Evolutionary conservation across 1,140 invertebrate species (phyloP).

Genomic region (Drosophila chauvacae): DNA sequence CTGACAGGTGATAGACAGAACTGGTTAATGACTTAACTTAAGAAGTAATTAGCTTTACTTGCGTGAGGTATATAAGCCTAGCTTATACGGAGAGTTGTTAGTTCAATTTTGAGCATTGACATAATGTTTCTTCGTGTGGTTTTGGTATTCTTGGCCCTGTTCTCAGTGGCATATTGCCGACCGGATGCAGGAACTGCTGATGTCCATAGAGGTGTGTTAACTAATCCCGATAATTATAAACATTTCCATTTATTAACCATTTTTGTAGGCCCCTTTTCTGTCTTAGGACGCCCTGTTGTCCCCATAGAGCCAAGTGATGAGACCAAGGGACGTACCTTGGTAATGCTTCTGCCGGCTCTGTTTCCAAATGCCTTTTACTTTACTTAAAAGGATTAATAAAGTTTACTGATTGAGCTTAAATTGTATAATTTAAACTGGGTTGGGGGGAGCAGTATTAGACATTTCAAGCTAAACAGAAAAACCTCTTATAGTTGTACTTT

Average conservation of each 20-base stretch:
- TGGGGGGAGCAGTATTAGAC: too few relatives aligned
- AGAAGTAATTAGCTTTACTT: conserved; percentile 6
- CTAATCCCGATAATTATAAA: background rate
- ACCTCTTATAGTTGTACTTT: conserved; percentile 52
- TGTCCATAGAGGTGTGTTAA: background rate
- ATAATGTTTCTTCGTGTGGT: conserved; percentile 16
- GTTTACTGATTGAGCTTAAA: background rate
- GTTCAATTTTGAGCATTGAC: background rate
- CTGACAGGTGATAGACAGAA: background rate
- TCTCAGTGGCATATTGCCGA: background rate
- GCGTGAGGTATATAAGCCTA: conserved; percentile 11
- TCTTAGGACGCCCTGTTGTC: conserved; percentile 3
- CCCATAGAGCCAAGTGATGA: background rate
- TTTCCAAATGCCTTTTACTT: conserved; percentile 13
- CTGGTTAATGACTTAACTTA: conserved; percentile 3
- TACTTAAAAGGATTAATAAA: conserved; percentile 10
- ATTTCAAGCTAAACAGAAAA: background rate
- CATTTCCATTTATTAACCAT: too few relatives aligned
- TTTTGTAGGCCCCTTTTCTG: background rate
- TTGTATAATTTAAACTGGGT: background rate
- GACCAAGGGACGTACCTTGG: background rate
- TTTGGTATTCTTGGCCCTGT: conserved; percentile 14
- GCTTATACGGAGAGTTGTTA: background rate
- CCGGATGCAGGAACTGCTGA: background rate
- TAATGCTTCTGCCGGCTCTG: conserved; percentile 4